Evolutionary conservation across 2,888 invertebrate genomes (phyloP), one percentile per base, ranked within the genome.

Genomic region (Sthenelais limicola): DNA sequence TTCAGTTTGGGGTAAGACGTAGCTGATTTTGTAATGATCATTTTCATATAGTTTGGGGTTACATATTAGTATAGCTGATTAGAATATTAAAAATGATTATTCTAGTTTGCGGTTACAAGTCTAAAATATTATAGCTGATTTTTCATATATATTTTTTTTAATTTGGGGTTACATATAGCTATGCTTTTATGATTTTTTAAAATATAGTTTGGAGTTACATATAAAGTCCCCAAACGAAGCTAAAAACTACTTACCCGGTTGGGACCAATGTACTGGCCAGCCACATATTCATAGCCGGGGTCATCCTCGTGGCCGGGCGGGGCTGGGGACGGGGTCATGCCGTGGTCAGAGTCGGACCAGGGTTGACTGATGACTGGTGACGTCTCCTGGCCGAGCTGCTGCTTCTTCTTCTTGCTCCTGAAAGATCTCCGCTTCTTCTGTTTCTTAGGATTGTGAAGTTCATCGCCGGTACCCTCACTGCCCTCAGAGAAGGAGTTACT

Each of bases 401-500:
- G 76, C 24, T 79, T 77, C 74, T 82, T 82, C 72, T 80, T 77
- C 66, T 78, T 77, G 28, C 38, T 71, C 26, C 70, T 49, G 24
- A 75, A 52, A n/a, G 77, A 79, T 3, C 76, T 32, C 74, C 68
- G 75, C 78, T 72, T 78, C 75, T 73, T 74, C 32, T 52, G 72
- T 62, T 75, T 74, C 58, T 76, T 78, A 18, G 72, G 72, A 28
- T 52, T 68, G 30, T 48, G 70, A 15, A 78, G 52, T 73, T 89
- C 89, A 73, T 88, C 88, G 33, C 88, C 88, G 38, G 89, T 88
- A 26, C 85, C 86, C 67, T 88, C 89, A 78, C 88, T 89, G 73
- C 86, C 88, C 74, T 89, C 89, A 32, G 89, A 89, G 18, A 54
- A 54, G 62, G 62, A 62, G 62, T 62, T 62, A 21, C 62, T 62